A percentile compares a stretch with the other conserved stretches of the same genome.
Conservation (phyloP, 2,113 vertebrate genomes). For the Spheniscus mendiculus region DNA sequence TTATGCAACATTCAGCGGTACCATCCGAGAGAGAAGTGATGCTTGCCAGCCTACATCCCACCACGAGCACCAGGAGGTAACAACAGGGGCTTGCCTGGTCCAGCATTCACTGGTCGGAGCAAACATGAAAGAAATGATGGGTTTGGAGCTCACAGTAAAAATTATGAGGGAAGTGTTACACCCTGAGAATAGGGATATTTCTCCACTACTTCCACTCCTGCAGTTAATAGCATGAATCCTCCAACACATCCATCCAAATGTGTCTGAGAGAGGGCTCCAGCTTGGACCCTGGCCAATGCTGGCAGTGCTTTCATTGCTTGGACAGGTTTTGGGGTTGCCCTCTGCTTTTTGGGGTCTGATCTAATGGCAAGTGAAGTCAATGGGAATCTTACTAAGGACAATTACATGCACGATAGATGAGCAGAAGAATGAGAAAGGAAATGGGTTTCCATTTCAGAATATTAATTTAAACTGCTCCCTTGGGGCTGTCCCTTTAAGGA, state of each 20-base stretch:
- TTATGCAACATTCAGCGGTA: neutral
- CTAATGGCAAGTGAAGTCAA: neutral
- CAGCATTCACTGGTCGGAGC: neutral
- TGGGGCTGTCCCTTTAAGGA: neutral
- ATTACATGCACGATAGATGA: neutral
- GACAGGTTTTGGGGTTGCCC: neutral
- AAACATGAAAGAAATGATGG: neutral
- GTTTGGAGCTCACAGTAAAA: neutral
- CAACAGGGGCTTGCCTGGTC: neutral
- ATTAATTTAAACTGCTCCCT: neutral
- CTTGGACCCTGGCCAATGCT: neutral
- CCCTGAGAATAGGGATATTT: neutral
- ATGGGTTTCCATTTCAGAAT: neutral
- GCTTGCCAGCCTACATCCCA: neutral
- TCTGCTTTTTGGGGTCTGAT: neutral
- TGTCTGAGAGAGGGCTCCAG: neutral
- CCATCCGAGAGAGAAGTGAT: neutral
- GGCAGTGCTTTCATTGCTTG: accelerated
- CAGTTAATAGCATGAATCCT: neutral
- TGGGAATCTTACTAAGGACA: neutral
- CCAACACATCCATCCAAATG: neutral
- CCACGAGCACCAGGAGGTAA: neutral
- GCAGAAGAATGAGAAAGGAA: neutral
- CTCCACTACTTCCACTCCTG: neutral
- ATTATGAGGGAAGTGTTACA: neutral